Conservation (phyloP, 2,888 invertebrate species). For the Hymenopus coronatus region DNA sequence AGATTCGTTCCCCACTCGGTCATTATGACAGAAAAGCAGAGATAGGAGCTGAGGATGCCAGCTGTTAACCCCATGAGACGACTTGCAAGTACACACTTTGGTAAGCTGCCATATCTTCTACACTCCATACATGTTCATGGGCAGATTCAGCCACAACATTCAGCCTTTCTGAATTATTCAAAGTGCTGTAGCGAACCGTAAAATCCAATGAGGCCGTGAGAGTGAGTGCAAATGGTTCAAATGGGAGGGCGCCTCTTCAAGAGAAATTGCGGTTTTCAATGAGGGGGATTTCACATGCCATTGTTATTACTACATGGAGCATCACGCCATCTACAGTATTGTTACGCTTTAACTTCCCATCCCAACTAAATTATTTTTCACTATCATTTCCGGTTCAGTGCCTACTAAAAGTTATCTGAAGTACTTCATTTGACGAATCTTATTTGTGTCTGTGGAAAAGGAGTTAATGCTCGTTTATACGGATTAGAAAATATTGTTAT, state of each 20-base stretch:
- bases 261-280: background rate
- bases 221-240: background rate
- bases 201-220: constrained; percentile 12
- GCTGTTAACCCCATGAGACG: background rate
- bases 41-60: background rate
- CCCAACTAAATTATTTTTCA: background rate
- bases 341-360: background rate
- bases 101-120: background rate
- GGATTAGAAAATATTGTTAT: too few relatives aligned
- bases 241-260: background rate
- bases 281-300: background rate
- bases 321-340: background rate
- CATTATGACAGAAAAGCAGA: background rate
- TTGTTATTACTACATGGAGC: background rate
- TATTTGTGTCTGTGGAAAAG: too few relatives aligned
- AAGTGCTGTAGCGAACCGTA: constrained; percentile 2
- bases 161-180: background rate
- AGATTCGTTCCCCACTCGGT: too few relatives aligned
- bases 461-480: too few relatives aligned
- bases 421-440: too few relatives aligned
- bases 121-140: background rate
- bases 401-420: too few relatives aligned
- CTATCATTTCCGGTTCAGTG: too few relatives aligned
- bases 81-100: background rate
- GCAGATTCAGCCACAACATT: background rate